Conservation (phyloP, 2,797 vertebrate species). For the Lindbergichthys nudifrons region DNA sequence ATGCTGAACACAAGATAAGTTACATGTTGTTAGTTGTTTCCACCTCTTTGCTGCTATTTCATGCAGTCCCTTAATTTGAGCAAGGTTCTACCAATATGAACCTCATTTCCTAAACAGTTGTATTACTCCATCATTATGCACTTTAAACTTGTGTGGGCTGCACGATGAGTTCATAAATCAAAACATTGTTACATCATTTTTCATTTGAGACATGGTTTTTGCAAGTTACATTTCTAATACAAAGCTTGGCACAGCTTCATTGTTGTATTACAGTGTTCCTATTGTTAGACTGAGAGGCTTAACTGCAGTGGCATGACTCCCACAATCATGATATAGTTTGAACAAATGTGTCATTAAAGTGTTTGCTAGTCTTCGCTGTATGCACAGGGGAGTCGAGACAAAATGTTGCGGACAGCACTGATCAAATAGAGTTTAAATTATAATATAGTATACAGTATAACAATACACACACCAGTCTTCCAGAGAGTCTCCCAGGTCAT, state of each 20-base stretch:
- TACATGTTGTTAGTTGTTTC: neutral
- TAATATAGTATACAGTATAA: no score
- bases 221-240: neutral
- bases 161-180: neutral
- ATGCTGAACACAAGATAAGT: neutral
- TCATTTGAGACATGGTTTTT: neutral
- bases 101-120: neutral
- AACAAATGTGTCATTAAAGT: neutral
- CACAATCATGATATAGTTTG: neutral
- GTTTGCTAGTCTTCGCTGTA: neutral
- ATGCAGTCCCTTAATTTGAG: neutral
- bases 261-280: neutral
- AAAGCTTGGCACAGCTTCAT: neutral
- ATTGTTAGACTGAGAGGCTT: conserved; percentile 7
- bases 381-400: neutral
- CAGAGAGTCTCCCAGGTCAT: neutral
- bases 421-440: neutral
- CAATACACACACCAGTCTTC: neutral
- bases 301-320: neutral
- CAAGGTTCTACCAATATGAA: neutral
- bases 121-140: neutral
- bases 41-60: neutral
- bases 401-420: neutral
- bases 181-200: neutral
- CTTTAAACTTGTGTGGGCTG: neutral